Evolutionary conservation across 2,888 invertebrate genomes (phyloP).

Genomic region (Perizoma flavofasciatum): DNA sequence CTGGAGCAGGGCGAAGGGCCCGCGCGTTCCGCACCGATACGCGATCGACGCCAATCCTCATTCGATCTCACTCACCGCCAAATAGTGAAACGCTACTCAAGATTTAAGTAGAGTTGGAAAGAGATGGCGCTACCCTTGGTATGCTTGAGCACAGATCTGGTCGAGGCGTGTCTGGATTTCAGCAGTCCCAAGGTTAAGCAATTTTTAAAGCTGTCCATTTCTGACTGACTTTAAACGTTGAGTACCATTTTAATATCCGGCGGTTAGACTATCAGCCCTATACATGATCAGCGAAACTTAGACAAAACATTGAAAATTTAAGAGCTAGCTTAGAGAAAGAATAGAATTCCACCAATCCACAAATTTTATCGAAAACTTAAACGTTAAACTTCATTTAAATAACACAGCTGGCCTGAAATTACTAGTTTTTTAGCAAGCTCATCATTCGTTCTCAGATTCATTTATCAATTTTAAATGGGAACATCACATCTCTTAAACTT

Average conservation of each 20-base stretch:
- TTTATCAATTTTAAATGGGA: neutral
- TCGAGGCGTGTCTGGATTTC: neutral
- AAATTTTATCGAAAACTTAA: neutral
- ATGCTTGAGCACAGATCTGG: too few relatives aligned
- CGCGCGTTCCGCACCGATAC: constrained; percentile 67
- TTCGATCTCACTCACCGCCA: neutral
- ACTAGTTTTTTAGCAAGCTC: neutral
- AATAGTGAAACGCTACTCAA: too few relatives aligned
- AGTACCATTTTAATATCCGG: too few relatives aligned
- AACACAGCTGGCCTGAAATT: neutral
- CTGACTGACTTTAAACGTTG: too few relatives aligned
- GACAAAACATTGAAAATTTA: neutral
- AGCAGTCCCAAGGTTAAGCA: too few relatives aligned
- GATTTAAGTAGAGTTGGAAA: too few relatives aligned
- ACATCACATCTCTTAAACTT: neutral
- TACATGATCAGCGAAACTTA: neutral
- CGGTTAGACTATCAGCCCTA: neutral
- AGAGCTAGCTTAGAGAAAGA: too few relatives aligned
- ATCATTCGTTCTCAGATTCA: neutral
- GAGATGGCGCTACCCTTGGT: too few relatives aligned
- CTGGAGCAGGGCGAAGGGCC: constrained; percentile 71
- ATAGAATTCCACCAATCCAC: neutral
- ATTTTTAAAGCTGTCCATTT: too few relatives aligned
- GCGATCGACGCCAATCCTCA: constrained; percentile 27
- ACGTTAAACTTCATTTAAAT: neutral